Evolutionary conservation across 2,797 vertebrate species (phyloP).

Genomic region (Denticeps clupeoides): DNA sequence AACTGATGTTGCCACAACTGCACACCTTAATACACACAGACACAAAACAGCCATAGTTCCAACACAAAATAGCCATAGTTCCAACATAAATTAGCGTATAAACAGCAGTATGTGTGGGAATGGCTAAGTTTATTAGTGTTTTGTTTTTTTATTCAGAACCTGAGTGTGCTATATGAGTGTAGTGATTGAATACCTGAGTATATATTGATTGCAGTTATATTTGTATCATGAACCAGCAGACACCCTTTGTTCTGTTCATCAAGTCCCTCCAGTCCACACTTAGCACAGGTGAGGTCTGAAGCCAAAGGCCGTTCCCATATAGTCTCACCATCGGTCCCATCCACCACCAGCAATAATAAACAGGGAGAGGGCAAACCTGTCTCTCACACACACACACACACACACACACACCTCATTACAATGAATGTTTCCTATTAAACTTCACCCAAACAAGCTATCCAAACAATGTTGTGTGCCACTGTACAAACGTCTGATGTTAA

Average conservation of each 20-base stretch:
- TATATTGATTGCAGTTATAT: slow-evolving; percentile 53
- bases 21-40: slow-evolving; percentile 30
- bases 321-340: slow-evolving; percentile 64
- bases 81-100: background rate
- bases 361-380: slow-evolving; percentile 71
- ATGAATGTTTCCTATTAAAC: background rate
- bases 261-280: slow-evolving; percentile 54
- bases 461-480: no score
- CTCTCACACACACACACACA: background rate
- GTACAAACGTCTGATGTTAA: no score
- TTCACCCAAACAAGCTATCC: no score
- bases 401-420: background rate
- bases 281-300: slow-evolving; percentile 58
- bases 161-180: no score
- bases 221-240: slow-evolving; percentile 52
- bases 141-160: no score
- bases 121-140: no score
- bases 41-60: background rate
- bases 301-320: slow-evolving; percentile 67
- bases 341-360: slow-evolving; percentile 61
- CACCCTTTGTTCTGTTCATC: slow-evolving; percentile 47
- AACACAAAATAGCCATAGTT: background rate
- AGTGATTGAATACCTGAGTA: slow-evolving; percentile 50
- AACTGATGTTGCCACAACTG: slow-evolving; percentile 45
- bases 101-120: background rate